Evolutionary conservation across 2,888 invertebrate species (phyloP).

Genomic region (Tachina fera): DNA sequence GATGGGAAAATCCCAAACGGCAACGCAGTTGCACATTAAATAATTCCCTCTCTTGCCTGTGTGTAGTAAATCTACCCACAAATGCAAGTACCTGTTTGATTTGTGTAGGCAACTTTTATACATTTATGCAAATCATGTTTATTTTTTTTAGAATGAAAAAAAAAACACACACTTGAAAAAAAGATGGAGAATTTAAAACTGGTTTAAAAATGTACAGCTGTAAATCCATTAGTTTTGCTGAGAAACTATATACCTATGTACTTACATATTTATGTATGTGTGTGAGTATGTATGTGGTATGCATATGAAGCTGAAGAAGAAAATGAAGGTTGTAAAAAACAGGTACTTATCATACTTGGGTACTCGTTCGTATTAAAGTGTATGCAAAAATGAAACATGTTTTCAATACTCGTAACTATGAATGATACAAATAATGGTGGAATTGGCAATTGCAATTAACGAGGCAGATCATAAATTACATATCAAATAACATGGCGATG

Average conservation of each 20-base stretch:
- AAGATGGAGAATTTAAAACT: slow-evolving; percentile 67
- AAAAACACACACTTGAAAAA: slow-evolving; percentile 19
- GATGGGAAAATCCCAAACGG: background rate
- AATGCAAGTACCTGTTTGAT: slow-evolving; percentile 27
- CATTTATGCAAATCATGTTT: slow-evolving; percentile 69
- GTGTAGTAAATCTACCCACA: background rate
- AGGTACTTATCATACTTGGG: background rate
- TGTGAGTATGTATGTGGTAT: too few species aligned
- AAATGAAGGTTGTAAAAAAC: slow-evolving; percentile 47
- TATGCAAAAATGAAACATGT: slow-evolving; percentile 66
- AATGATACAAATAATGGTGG: slow-evolving; percentile 31
- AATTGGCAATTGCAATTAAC: slow-evolving; percentile 33
- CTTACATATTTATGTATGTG: too few species aligned
- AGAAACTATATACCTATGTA: background rate
- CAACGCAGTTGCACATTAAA: background rate
- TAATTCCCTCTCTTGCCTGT: background rate
- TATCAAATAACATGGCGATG: too few species aligned
- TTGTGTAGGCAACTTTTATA: slow-evolving; percentile 38
- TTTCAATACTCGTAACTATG: slow-evolving; percentile 20
- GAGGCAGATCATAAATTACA: background rate
- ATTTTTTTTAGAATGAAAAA: slow-evolving; percentile 22
- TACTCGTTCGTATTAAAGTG: background rate
- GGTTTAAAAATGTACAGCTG: slow-evolving; percentile 27
- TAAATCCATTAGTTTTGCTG: background rate
- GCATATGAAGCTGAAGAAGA: too few species aligned